These are phyloP conservation scores for Periophthalmodon schlosseri DNA, from an alignment of 2,113 vertebrate genomes.

Conservation along the genomic window DNA sequence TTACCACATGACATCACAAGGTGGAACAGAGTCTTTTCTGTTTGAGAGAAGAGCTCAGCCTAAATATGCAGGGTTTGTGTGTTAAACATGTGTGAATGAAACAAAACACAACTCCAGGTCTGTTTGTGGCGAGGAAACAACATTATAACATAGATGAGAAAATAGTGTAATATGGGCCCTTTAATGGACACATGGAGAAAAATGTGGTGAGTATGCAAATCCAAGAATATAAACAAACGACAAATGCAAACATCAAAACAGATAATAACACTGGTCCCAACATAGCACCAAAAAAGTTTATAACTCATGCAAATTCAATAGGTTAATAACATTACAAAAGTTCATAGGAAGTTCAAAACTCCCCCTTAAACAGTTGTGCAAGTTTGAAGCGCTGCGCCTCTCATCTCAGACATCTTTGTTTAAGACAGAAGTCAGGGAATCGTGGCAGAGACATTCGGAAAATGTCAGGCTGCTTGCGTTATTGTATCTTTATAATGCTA, in stretches of 20 bases:
- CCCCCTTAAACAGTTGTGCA: constrained; percentile 26
- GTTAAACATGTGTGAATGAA: too few species aligned
- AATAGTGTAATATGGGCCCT: too few species aligned
- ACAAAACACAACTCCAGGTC: too few species aligned
- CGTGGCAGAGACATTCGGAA: constrained; percentile 48
- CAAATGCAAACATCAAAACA: not conserved
- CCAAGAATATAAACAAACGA: not conserved
- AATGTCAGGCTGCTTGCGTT: constrained; percentile 52
- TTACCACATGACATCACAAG: too few species aligned
- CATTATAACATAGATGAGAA: too few species aligned
- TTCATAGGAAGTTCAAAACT: not conserved
- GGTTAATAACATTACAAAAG: not conserved
- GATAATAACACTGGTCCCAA: not conserved
- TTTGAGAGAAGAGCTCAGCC: too few species aligned
- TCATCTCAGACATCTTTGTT: constrained; percentile 4
- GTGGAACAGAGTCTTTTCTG: too few species aligned
- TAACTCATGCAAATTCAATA: not conserved
- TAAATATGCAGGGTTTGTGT: too few species aligned
- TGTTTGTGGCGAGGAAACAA: too few species aligned
- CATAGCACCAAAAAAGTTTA: not conserved
- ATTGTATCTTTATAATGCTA: constrained; percentile 49
- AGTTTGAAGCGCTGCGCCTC: constrained; percentile 38
- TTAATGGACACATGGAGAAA: too few species aligned
- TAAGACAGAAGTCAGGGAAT: constrained; percentile 8
- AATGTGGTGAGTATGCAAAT: not conserved